Base-by-base conservation (phyloP, 2,888 invertebrate genomes). In the Hyposoter didymator region DNA sequence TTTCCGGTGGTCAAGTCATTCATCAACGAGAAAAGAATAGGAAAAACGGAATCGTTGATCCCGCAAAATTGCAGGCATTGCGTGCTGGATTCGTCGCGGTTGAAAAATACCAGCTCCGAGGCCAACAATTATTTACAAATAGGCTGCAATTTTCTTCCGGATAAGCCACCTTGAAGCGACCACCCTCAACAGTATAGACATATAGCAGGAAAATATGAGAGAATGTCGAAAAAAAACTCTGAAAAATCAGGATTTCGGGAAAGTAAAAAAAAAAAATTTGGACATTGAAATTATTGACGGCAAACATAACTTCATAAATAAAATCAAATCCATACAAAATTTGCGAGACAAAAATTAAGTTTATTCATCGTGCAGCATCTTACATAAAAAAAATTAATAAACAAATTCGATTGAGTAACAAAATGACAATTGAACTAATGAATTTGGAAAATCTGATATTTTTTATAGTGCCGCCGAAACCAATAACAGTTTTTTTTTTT, bases 51-150 rank as follows among this genome's bases (percentile, higher is more conserved):
- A 28, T 45, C 19, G 39, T 47, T 55, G 19, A 39, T 28, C 28
- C 19, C 10, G 55, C 19, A n/a, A 64, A 70, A 70, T 76, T 0
- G 64, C 17, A 10, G 55, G 55, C 52, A 66, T 66, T 32, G 64
- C 80, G 80, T 67, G 80, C 82, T 49, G 45, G 55, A 47, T 72
- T 76, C 70, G 75, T 72, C 64, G 55, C 66, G 59, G 72, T 78
- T 28, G 52, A 49, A 28, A 80, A 80, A 75, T 80, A 70, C 73
- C 64, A 45, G 19, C 47, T 39, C 19, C 47, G n/a, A 4, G 43
- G 17, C 19, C 70, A 67, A 22, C 69, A 19, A 75, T 75, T 64
- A 67, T 73, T 59, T 83, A 73, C 72, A 47, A 55, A 78, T 47
- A 43, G 49, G 2, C 49, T 35, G 62, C 62, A 67, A 75, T 84